Evolutionary conservation across 1,140 invertebrate genomes (phyloP).

Genomic region (Bicyclus anynana): DNA sequence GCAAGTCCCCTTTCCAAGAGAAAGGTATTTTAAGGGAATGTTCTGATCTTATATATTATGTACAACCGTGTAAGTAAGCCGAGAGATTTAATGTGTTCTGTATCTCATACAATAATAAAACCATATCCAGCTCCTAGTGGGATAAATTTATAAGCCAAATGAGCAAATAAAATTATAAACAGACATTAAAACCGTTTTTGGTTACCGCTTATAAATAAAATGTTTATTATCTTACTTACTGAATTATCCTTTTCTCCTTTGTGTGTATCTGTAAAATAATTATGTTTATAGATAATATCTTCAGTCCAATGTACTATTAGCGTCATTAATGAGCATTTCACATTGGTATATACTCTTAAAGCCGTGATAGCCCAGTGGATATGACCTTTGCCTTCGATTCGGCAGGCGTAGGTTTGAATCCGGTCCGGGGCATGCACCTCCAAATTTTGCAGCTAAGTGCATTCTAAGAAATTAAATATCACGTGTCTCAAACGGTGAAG

Average conservation of each 20-base stretch:
- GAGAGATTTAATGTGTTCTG: constrained; percentile 4
- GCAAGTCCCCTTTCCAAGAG: constrained; percentile 15
- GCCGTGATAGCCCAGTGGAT: too few relatives aligned
- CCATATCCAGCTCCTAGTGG: not conserved
- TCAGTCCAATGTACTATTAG: not conserved
- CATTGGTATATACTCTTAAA: too few relatives aligned
- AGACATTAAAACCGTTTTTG: too few relatives aligned
- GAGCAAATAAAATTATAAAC: too few relatives aligned
- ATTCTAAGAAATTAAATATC: too few relatives aligned
- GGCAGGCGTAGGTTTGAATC: too few relatives aligned
- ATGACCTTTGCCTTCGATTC: too few relatives aligned
- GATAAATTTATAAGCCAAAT: not conserved
- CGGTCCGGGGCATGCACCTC: too few relatives aligned
- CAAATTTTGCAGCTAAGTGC: too few relatives aligned
- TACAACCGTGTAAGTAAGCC: not conserved
- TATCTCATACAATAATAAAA: constrained; percentile 7
- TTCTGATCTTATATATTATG: constrained; percentile 12
- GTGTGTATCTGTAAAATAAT: constrained; percentile 35
- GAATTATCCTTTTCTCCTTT: constrained; percentile 43
- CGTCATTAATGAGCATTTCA: too few relatives aligned
- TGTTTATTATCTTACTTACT: constrained; percentile 40
- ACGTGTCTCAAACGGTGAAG: too few relatives aligned
- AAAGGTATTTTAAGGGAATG: constrained; percentile 13
- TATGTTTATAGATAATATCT: not conserved
- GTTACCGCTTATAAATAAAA: not conserved